Evolutionary conservation across 2,113 vertebrate species (phyloP).

Genomic region (Caranx ignobilis): DNA sequence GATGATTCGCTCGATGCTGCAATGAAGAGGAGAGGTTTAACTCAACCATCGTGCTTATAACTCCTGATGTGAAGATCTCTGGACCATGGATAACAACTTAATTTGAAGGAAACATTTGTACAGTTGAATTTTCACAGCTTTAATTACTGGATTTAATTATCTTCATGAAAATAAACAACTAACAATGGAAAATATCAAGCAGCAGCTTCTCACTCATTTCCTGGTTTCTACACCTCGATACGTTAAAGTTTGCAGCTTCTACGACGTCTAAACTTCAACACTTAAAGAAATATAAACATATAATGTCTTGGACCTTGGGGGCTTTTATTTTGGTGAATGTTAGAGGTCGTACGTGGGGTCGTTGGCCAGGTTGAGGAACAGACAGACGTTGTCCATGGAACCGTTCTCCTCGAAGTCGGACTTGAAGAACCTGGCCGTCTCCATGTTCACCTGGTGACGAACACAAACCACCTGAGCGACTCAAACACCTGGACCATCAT

Average conservation of each 20-base stretch:
- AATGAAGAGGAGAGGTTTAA: background rate
- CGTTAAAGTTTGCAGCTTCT: too few species aligned
- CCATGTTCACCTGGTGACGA: constrained; percentile 80
- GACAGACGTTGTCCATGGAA: constrained; percentile 83
- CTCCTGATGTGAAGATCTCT: background rate
- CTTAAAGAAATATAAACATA: too few species aligned
- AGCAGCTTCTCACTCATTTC: too few species aligned
- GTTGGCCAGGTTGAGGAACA: constrained; percentile 82
- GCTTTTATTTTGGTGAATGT: too few species aligned
- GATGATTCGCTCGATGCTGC: constrained; percentile 83
- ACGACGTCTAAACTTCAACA: too few species aligned
- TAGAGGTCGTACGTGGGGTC: constrained; percentile 76
- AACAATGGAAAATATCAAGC: too few species aligned
- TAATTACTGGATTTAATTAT: too few species aligned
- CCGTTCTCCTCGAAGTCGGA: constrained; percentile 83
- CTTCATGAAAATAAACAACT: too few species aligned
- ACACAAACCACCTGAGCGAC: background rate
- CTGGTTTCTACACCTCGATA: too few species aligned
- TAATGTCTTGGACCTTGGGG: too few species aligned
- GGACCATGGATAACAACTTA: background rate
- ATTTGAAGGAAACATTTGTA: background rate
- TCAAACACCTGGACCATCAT: background rate
- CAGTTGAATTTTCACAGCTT: background rate
- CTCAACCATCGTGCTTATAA: background rate
- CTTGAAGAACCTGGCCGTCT: constrained; percentile 83